Conservation (phyloP, 2,797 vertebrate genomes). For the Allobates femoralis region DNA sequence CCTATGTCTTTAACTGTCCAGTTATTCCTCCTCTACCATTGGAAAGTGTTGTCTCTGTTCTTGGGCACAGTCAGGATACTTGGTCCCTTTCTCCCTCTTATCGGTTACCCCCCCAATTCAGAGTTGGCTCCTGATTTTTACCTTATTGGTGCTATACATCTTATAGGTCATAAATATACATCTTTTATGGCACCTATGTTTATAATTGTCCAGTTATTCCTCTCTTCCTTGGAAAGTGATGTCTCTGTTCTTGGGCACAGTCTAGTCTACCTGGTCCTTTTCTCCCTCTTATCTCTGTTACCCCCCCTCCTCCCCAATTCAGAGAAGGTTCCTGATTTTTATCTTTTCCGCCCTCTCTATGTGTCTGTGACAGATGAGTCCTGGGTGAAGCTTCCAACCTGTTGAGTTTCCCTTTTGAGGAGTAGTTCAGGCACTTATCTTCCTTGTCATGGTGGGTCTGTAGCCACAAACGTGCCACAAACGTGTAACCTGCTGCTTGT, state of each 20-base stretch:
- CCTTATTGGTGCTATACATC: neutral
- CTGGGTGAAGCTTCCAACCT: conserved; percentile 11
- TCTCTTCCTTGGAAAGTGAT: neutral
- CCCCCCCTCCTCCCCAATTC: no score
- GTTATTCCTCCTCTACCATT: neutral
- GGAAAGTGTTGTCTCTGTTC: neutral
- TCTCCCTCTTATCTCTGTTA: conserved; percentile 8
- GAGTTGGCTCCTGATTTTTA: no score
- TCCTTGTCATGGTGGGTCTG: conserved; percentile 40
- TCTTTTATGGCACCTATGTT: neutral
- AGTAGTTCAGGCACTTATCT: neutral
- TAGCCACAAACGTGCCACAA: conserved; percentile 77
- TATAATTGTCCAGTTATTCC: neutral
- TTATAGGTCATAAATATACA: neutral
- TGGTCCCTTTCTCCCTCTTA: neutral
- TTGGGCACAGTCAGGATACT: neutral
- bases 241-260: conserved; percentile 1
- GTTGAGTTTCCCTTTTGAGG: neutral
- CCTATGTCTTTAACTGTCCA: neutral
- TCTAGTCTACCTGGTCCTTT: neutral
- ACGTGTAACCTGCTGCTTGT: conserved; percentile 74
- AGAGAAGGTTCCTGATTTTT: conserved; percentile 36
- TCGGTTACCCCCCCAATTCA: conserved; percentile 4
- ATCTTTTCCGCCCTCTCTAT: conserved; percentile 1
- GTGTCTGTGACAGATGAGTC: neutral